phyloP scores from a whole-genome alignment of 1,140 invertebrate species.

The Microplitis mediator region DNA sequence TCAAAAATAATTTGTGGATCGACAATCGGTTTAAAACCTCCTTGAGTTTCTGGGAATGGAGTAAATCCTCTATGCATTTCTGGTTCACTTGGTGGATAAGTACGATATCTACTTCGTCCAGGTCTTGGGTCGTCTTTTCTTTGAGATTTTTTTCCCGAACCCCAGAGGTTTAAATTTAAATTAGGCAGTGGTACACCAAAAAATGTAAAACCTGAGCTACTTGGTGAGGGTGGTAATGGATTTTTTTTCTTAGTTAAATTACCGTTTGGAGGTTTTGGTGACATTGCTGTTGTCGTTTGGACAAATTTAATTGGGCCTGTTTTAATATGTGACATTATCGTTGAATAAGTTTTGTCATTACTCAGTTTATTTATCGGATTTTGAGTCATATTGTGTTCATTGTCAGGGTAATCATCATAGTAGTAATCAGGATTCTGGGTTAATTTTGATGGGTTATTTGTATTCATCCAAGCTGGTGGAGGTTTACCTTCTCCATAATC shows the following conservation, averaged over 20 bases:
- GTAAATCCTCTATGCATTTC: slow-evolving; percentile 76
- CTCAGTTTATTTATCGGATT: slow-evolving; percentile 42
- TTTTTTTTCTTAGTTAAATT: slow-evolving; percentile 38
- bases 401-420: slow-evolving; percentile 81
- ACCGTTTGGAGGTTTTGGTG: background rate
- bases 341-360: background rate
- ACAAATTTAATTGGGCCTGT: slow-evolving; percentile 5
- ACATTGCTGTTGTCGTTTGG: slow-evolving; percentile 18
- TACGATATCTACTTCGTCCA: slow-evolving; percentile 45
- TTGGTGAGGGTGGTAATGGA: slow-evolving; percentile 47
- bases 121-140: slow-evolving; percentile 57
- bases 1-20: slow-evolving; percentile 58
- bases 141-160: slow-evolving; percentile 61
- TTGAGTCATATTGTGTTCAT: slow-evolving; percentile 63
- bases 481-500: slow-evolving; percentile 35
- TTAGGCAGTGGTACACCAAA: slow-evolving; percentile 81
- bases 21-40: slow-evolving; percentile 73
- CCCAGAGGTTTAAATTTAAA: slow-evolving; percentile 72
- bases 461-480: slow-evolving; percentile 41
- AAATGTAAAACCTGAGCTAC: slow-evolving; percentile 75
- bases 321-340: slow-evolving; percentile 33
- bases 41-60: slow-evolving; percentile 71
- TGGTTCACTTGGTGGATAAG: slow-evolving; percentile 64
- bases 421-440: slow-evolving; percentile 78
- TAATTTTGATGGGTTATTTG: slow-evolving; percentile 54